Conservation (phyloP, 2,113 vertebrate genomes). For the Bagarius yarrelli region DNA sequence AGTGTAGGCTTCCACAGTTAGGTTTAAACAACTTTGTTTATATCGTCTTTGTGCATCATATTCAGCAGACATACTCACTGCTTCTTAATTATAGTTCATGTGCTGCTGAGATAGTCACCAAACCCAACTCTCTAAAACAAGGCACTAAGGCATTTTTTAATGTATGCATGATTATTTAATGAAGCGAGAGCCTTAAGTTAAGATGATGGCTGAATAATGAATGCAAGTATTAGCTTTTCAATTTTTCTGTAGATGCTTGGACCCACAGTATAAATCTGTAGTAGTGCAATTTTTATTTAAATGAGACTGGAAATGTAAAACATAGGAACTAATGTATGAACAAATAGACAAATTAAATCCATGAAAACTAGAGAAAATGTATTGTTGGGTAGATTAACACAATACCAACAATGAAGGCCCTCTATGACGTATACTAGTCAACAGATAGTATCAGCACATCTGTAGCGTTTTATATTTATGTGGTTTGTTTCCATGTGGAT, state of each 20-base stretch:
- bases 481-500: slow-evolving; percentile 19
- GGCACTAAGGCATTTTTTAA: neutral
- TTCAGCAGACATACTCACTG: slow-evolving; percentile 22
- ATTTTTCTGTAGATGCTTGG: neutral
- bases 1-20: too few relatives aligned
- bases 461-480: neutral
- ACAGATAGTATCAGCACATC: neutral
- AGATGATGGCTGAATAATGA: slow-evolving; percentile 56
- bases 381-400: neutral
- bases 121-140: neutral
- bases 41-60: too few relatives aligned
- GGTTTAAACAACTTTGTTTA: too few relatives aligned
- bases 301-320: neutral
- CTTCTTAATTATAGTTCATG: slow-evolving; percentile 39
- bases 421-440: neutral
- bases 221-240: slow-evolving; percentile 60
- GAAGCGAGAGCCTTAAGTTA: slow-evolving; percentile 33
- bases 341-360: neutral
- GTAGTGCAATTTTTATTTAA: neutral
- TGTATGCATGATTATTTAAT: neutral
- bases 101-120: neutral
- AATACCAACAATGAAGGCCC: neutral
- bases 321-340: neutral
- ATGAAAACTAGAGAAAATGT: neutral
- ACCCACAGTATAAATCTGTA: neutral